Evolutionary conservation across 2,113 vertebrate species (phyloP).

Genomic region (Antechinus stuartii): DNA sequence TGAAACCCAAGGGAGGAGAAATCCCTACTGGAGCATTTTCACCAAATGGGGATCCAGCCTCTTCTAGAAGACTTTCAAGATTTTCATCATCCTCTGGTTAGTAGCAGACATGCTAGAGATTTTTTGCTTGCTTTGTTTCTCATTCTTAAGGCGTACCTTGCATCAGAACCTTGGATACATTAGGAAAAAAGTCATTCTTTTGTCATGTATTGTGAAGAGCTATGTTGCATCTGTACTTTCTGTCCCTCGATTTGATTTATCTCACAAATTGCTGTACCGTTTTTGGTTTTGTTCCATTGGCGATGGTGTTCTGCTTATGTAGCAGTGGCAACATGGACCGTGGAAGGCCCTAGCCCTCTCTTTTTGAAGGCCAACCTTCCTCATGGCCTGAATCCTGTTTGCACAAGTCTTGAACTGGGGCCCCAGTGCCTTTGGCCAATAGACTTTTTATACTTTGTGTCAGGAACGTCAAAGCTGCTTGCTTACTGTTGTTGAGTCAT

Average conservation of each 20-base stretch:
- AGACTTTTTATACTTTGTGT: background rate
- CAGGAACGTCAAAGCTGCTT: background rate
- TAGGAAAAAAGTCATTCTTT: background rate
- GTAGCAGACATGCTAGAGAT: background rate
- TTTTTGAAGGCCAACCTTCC: background rate
- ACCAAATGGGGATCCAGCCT: background rate
- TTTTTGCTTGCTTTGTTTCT: background rate
- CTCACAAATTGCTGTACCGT: background rate
- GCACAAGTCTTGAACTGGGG: background rate
- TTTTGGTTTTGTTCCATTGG: background rate
- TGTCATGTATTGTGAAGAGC: background rate
- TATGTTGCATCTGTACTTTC: background rate
- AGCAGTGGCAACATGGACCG: background rate
- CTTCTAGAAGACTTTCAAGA: background rate
- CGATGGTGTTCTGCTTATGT: background rate
- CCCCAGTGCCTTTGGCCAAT: background rate
- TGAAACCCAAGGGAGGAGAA: background rate
- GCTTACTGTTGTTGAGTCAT: background rate
- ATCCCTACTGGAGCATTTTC: background rate
- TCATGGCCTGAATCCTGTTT: background rate
- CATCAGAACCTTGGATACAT: background rate
- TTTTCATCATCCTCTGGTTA: background rate
- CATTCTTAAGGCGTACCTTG: background rate
- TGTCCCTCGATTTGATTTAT: background rate
- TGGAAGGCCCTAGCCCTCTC: background rate